Evolutionary conservation across 2,113 vertebrate species (phyloP), one percentile per base, ranked within the genome.

Genomic region (Esox niger): DNA sequence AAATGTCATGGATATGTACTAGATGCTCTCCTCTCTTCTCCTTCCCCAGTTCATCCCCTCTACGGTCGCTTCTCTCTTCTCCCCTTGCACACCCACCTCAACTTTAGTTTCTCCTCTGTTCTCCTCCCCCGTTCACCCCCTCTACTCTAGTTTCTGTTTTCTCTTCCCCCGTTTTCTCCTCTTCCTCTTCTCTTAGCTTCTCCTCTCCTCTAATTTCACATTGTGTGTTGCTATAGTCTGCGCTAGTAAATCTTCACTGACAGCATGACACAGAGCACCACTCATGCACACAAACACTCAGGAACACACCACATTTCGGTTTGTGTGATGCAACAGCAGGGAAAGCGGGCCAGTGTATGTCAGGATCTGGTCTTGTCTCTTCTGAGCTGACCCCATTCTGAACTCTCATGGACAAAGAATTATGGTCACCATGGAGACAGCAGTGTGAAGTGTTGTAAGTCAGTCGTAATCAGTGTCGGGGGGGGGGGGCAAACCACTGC

Each of bases 241-340:
- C 17, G 13, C 38, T 62, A 26, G 3, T 62, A 52, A 49, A 56
- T 67, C 23, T 25, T 52, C 32, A 21, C 46, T 59, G 61, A 57
- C 31, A n/a, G n/a, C n/a, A 62, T 60, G 47, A 62, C 56, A 49
- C 61, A 38, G n/a, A 38, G 35, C 11, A 38, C 8, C 35, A 38
- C 11, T 38, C 35, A 38, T 38, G 35, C 35, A 38, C 35, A 15
- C 35, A 43, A 10, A 17, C 13, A 17, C 38, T 4, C 3, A 43
- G 11, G 17, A 17, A 43, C 38, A 43, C 38, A 17, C 38, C n/a
- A 56, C 47, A 38, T 17, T n/a, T 0, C 6, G 71, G 56, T 57
- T 21, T 59, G 47, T 8, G 72, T 79, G 76, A 83, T 68, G 81
- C 38, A 80, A 83, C 73, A n/a, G 11, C 7, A 63, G 23, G 20